These are phyloP conservation scores for Megaceryle torquata DNA, from an alignment of 2,113 vertebrate genomes.

Conservation along the genomic window DNA sequence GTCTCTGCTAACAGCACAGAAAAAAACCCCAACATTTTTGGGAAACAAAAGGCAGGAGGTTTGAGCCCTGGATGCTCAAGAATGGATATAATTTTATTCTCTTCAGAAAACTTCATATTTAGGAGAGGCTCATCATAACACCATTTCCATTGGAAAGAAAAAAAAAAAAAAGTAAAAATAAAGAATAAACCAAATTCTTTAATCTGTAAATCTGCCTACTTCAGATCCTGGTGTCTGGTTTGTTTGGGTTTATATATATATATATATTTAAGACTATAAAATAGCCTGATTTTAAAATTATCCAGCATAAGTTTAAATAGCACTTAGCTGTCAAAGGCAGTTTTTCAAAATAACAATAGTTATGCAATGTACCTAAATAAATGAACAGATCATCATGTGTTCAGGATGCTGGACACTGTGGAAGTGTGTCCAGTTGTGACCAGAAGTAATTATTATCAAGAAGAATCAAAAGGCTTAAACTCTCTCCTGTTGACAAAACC, in stretches of 20 bases:
- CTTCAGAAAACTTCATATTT: not conserved
- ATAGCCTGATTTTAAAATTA: not conserved
- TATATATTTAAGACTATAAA: not conserved
- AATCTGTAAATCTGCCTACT: not conserved
- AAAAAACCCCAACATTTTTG: not conserved
- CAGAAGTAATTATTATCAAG: not conserved
- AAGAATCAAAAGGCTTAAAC: not conserved
- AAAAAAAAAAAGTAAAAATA: too few species aligned
- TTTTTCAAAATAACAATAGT: not conserved
- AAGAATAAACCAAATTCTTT: not conserved
- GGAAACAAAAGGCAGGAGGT: not conserved
- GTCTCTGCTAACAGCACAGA: not conserved
- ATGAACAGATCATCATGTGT: not conserved
- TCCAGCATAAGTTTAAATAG: not conserved
- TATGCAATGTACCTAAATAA: not conserved
- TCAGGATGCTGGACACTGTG: not conserved
- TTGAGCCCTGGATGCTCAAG: not conserved
- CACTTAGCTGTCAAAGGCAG: not conserved
- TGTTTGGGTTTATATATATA: too few species aligned
- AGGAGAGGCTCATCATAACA: not conserved
- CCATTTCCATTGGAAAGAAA: not conserved
- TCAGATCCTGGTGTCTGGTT: not conserved
- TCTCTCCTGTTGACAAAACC: not conserved
- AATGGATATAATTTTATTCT: not conserved
- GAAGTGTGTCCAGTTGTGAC: not conserved